Evolutionary conservation across 2,113 vertebrate species (phyloP).

Genomic region (Festucalex cinctus): DNA sequence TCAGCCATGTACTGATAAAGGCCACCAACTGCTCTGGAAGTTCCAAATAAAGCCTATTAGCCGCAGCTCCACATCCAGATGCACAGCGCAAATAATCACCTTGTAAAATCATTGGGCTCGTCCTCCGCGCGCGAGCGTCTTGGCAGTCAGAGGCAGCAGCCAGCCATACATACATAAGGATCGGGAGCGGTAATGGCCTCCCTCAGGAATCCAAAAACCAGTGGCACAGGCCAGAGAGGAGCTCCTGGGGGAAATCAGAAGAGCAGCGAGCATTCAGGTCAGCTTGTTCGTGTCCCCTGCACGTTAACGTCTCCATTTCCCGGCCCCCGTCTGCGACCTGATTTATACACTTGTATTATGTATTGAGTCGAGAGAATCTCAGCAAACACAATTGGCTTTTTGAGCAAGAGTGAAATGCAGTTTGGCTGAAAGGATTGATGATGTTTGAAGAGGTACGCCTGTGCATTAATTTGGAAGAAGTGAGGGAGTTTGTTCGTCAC

Average conservation of each 20-base stretch:
- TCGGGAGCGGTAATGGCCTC: conserved; percentile 74
- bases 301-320: conserved; percentile 71
- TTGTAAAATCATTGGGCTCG: conserved; percentile 36
- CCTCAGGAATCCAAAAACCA: conserved; percentile 70
- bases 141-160: conserved; percentile 49
- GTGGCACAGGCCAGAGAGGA: conserved; percentile 70
- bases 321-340: conserved; percentile 38
- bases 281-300: conserved; percentile 60
- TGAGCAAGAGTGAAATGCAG: conserved; percentile 32
- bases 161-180: conserved; percentile 76
- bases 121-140: conserved; percentile 24
- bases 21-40: conserved; percentile 15
- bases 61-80: conserved; percentile 16
- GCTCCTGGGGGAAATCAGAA: conserved; percentile 76
- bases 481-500: conserved; percentile 17
- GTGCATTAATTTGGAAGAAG: conserved; percentile 1
- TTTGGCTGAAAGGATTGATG: conserved; percentile 37
- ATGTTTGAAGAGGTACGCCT: conserved; percentile 22
- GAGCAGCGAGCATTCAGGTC: conserved; percentile 71
- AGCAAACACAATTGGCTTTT: conserved; percentile 51
- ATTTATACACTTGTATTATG: conserved; percentile 59
- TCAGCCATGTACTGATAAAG: conserved; percentile 36
- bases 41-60: conserved; percentile 40
- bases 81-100: conserved; percentile 44
- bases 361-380: conserved; percentile 50